Evolutionary conservation across 1,140 invertebrate genomes (phyloP).

Genomic region (Galleria mellonella): DNA sequence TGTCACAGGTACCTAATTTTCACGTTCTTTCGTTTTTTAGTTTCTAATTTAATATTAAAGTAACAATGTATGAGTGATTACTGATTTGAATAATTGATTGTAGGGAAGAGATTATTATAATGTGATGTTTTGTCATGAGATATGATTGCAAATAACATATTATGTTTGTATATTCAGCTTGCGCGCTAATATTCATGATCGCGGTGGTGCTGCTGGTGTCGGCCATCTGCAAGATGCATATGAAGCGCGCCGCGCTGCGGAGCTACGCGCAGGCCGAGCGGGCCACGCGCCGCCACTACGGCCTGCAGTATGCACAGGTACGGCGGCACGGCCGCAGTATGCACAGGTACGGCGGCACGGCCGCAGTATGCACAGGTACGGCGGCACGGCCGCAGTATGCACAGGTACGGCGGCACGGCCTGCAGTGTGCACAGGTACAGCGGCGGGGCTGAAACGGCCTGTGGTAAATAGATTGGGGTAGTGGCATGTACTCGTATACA

Average conservation of each 20-base stretch:
- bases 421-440: neutral
- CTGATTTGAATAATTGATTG: too few relatives aligned
- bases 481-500: too few relatives aligned
- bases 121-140: too few relatives aligned
- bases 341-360: neutral
- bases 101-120: too few relatives aligned
- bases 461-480: too few relatives aligned
- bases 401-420: neutral
- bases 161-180: conserved; percentile 27
- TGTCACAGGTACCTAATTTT: conserved; percentile 40
- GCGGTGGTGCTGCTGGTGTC: conserved; percentile 59
- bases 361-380: neutral
- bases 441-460: neutral
- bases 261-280: conserved; percentile 41
- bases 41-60: neutral
- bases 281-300: conserved; percentile 33
- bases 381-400: neutral
- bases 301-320: conserved; percentile 31
- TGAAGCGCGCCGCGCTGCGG: conserved; percentile 55
- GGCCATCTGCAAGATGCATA: conserved; percentile 64
- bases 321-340: neutral
- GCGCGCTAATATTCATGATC: conserved; percentile 63
- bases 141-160: too few relatives aligned
- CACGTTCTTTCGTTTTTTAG: neutral
- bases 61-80: neutral